phyloP scores from a whole-genome alignment of 2,113 vertebrate genomes.

The Gallinago paraguaiae region DNA sequence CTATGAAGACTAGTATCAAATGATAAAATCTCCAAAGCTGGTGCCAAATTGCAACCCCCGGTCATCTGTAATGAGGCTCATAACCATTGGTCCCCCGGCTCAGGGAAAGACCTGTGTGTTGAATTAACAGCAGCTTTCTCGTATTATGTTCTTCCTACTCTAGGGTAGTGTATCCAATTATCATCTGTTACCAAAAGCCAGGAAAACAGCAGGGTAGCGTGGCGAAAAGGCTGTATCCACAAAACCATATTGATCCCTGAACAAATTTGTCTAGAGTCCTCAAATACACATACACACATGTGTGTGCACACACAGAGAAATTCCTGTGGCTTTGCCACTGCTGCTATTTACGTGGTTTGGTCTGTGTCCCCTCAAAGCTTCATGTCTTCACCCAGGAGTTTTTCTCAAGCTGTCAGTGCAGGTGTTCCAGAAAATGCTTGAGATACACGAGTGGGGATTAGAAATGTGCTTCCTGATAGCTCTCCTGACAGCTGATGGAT shows the following conservation, averaged over 20 bases:
- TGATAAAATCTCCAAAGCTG: neutral
- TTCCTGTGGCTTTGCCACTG: constrained; percentile 37
- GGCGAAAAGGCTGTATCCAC: neutral
- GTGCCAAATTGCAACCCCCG: neutral
- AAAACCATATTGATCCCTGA: constrained; percentile 54
- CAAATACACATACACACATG: neutral
- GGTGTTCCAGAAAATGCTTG: neutral
- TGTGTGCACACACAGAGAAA: neutral
- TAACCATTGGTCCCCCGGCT: neutral
- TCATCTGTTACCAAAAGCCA: constrained; percentile 41
- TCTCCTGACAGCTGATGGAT: neutral
- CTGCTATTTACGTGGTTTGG: neutral
- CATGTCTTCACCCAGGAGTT: neutral
- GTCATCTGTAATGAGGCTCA: neutral
- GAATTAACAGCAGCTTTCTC: constrained; percentile 44
- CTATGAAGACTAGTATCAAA: neutral
- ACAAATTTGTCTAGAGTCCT: constrained; percentile 57
- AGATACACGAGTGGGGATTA: neutral
- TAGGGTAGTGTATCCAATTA: constrained; percentile 43
- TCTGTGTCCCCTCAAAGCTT: neutral
- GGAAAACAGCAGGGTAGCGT: neutral
- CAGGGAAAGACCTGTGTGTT: constrained; percentile 5
- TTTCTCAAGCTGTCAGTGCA: neutral
- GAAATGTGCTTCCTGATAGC: neutral
- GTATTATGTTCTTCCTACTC: constrained; percentile 19